Conservation (phyloP, 2,888 invertebrate species). For the Melinaea menophilus region DNA sequence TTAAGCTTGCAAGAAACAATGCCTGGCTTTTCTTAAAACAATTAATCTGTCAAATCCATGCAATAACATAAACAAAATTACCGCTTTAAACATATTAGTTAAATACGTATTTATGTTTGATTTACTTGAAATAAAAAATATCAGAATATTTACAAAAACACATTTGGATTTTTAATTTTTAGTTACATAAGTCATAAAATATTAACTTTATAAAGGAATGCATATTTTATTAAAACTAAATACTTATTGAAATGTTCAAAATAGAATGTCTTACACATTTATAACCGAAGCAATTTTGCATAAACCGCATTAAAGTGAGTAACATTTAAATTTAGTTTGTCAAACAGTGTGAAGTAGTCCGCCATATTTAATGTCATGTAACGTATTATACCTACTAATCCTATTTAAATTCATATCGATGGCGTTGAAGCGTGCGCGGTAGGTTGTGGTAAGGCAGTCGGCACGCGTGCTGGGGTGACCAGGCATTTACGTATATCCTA, state of each 20-base stretch:
- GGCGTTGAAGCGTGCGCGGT: slow-evolving; percentile 59
- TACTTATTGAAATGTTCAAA: too few species aligned
- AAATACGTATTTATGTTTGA: too few species aligned
- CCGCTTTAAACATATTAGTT: too few species aligned
- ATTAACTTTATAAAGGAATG: too few species aligned
- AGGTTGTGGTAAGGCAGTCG: slow-evolving; percentile 53
- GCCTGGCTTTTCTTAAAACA: slow-evolving; percentile 12
- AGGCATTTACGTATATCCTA: not conserved
- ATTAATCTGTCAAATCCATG: slow-evolving; percentile 9
- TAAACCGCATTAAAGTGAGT: not conserved
- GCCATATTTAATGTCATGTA: slow-evolving; percentile 39
- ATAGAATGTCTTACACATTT: too few species aligned
- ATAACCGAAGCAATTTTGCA: not conserved
- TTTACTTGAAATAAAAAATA: too few species aligned
- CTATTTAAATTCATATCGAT: slow-evolving; percentile 71
- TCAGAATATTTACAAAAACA: too few species aligned
- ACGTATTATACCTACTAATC: slow-evolving; percentile 50
- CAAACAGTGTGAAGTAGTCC: slow-evolving; percentile 12
- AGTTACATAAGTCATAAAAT: too few species aligned
- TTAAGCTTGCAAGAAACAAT: slow-evolving; percentile 7
- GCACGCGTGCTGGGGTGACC: slow-evolving; percentile 47
- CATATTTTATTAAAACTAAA: too few species aligned
- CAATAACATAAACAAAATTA: slow-evolving; percentile 18
- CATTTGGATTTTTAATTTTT: too few species aligned
- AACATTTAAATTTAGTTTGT: slow-evolving; percentile 7